phyloP scores from a whole-genome alignment of 2,113 vertebrate genomes.

The Microcebus lehilahytsara region DNA sequence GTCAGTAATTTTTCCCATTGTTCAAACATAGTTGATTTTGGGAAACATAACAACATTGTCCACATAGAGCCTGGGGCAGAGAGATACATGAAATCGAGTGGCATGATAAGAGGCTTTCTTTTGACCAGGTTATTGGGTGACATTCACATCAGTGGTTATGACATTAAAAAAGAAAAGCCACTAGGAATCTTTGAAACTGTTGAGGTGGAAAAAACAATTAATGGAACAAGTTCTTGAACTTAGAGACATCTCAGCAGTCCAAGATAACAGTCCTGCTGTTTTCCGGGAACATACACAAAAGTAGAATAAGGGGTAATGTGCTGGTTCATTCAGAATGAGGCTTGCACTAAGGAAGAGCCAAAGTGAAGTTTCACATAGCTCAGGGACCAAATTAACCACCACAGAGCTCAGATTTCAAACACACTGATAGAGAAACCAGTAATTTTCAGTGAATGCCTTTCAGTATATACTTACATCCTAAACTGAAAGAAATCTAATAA shows the following conservation, averaged over 20 bases:
- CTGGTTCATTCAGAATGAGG: background rate
- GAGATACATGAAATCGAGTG: background rate
- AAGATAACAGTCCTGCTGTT: background rate
- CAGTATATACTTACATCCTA: constrained; percentile 52
- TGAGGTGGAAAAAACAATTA: background rate
- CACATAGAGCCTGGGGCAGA: background rate
- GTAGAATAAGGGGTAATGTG: background rate
- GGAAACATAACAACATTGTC: background rate
- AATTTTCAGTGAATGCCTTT: constrained; percentile 71
- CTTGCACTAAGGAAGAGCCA: background rate
- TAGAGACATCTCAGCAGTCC: background rate
- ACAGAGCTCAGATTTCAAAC: constrained; percentile 56
- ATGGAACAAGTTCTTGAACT: background rate
- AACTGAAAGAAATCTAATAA: constrained; percentile 68
- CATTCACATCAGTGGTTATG: background rate
- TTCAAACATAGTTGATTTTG: background rate
- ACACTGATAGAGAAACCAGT: constrained; percentile 60
- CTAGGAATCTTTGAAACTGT: background rate
- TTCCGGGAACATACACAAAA: constrained; percentile 10
- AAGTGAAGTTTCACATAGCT: background rate
- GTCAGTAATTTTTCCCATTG: background rate
- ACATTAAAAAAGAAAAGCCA: constrained; percentile 23
- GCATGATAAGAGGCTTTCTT: background rate
- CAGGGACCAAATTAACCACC: constrained; percentile 34
- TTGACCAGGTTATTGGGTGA: background rate